Evolutionary conservation across 2,888 invertebrate genomes (phyloP).

Genomic region (Balanococcus diminutus): DNA sequence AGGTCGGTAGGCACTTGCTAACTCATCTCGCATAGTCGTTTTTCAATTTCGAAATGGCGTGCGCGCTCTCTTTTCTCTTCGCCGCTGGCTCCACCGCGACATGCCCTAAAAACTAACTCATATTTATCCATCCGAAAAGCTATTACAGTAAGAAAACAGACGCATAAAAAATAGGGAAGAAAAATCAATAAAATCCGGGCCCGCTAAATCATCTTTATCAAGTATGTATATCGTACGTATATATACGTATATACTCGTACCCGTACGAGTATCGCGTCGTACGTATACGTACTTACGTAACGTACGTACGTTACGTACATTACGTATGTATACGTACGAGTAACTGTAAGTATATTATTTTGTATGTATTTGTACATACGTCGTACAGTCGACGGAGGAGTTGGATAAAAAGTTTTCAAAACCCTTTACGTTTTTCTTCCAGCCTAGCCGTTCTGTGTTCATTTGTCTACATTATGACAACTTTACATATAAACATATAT

Average conservation of each 20-base stretch:
- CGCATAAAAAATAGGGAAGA: constrained; percentile 51
- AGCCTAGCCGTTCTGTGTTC: constrained; percentile 18
- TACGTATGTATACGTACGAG: no score
- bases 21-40: constrained; percentile 43
- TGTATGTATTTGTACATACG: no score
- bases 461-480: constrained; percentile 53
- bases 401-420: constrained; percentile 35
- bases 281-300: background rate
- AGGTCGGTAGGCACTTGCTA: constrained; percentile 21
- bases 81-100: constrained; percentile 18
- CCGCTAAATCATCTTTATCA: constrained; percentile 53
- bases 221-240: constrained; percentile 45
- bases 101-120: constrained; percentile 49
- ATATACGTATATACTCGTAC: background rate
- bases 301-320: no score
- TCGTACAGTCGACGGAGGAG: no score
- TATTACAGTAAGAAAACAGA: constrained; percentile 54
- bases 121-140: constrained; percentile 54
- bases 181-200: constrained; percentile 54
- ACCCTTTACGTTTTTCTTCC: constrained; percentile 16
- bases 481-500: constrained; percentile 53
- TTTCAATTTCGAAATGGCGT: constrained; percentile 41
- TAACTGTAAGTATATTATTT: no score
- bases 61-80: constrained; percentile 18
- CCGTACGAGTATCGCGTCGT: no score